Percentiles rank a stretch among this genome's conserved stretches.
Conservation (phyloP, 2,797 vertebrate genomes). For the Pantherophis vulpinus region DNA sequence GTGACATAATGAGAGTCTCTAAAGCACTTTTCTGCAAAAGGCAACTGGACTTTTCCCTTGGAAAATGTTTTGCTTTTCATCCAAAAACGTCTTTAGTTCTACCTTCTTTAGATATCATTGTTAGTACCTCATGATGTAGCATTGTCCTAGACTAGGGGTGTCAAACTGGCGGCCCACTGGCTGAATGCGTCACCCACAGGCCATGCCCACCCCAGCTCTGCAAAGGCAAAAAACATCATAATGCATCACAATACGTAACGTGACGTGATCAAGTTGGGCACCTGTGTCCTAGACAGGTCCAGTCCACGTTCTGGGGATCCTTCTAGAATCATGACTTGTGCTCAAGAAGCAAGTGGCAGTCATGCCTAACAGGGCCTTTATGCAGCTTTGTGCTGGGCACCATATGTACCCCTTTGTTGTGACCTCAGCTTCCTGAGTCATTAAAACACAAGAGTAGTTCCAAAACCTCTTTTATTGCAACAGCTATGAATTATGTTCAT, state of each 20-base stretch:
- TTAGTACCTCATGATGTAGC: neutral
- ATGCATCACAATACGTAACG: no score
- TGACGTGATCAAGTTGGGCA: no score
- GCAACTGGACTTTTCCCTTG: neutral
- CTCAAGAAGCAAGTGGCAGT: neutral
- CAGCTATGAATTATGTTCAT: no score
- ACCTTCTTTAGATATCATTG: neutral
- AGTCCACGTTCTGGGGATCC: neutral
- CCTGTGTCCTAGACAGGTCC: neutral
- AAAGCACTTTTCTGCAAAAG: neutral
- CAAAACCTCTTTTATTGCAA: no score
- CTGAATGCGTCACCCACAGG: accelerated
- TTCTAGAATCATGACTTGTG: neutral
- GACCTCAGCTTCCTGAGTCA: no score
- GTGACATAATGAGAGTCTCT: neutral
- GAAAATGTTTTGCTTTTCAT: neutral
- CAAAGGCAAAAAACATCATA: no score
- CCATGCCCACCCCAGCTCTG: no score
- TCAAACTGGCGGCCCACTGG: no score
- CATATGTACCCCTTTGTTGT: neutral
- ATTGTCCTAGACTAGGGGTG: neutral
- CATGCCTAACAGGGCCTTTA: neutral
- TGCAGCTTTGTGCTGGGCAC: neutral
- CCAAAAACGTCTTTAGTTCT: neutral
- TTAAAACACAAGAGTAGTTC: no score